Evolutionary conservation across 2,113 vertebrate genomes (phyloP).

Genomic region (Lycaon pictus): DNA sequence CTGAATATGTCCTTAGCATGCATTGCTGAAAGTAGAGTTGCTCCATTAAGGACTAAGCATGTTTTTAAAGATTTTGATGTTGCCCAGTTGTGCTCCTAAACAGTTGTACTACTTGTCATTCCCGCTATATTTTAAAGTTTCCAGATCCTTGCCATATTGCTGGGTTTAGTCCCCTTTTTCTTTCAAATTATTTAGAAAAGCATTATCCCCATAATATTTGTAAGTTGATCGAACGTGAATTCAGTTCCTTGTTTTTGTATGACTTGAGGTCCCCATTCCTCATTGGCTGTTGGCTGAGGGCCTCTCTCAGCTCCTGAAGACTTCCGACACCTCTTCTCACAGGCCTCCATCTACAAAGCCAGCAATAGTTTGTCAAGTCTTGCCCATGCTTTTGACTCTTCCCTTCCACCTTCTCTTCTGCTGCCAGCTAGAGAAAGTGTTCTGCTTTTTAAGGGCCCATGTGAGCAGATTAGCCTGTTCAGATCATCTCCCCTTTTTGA

Average conservation of each 20-base stretch:
- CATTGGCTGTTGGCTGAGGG: not conserved
- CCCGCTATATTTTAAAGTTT: not conserved
- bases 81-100: not conserved
- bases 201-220: not conserved
- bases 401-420: not conserved
- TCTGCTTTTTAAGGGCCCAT: not conserved
- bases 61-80: not conserved
- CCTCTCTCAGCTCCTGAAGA: not conserved
- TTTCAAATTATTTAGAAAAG: not conserved
- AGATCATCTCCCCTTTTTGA: not conserved
- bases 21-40: not conserved
- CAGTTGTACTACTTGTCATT: not conserved
- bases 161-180: constrained; percentile 18
- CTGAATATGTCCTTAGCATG: not conserved
- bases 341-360: not conserved
- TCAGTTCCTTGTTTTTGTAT: not conserved
- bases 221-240: not conserved
- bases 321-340: not conserved
- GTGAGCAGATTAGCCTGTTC: not conserved
- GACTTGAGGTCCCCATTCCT: not conserved
- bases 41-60: not conserved
- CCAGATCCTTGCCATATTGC: not conserved
- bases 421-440: not conserved
- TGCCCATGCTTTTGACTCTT: not conserved
- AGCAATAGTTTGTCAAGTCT: not conserved